Conservation (phyloP, 2,113 vertebrate genomes). For the Paramormyrops kingsleyae region DNA sequence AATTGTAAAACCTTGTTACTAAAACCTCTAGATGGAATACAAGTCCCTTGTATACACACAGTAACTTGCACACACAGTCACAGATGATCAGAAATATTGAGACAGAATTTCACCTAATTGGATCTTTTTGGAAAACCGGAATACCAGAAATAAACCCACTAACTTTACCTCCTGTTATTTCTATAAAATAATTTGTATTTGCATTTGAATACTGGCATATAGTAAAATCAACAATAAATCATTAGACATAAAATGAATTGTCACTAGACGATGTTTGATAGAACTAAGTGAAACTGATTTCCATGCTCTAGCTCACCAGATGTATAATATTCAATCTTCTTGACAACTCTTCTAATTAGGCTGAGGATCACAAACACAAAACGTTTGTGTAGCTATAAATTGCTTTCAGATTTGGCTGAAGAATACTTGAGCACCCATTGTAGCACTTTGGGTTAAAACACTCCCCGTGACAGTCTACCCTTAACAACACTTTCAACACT, state of each 20-base stretch:
- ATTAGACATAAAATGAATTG: neutral
- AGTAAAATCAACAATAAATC: neutral
- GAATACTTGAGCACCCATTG: slow-evolving; percentile 15
- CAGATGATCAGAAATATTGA: neutral
- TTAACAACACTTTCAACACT: slow-evolving; percentile 34
- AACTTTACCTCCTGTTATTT: neutral
- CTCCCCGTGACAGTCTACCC: slow-evolving; percentile 39
- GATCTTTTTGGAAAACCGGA: neutral
- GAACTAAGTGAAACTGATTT: neutral
- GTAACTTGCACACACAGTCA: neutral
- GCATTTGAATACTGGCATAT: neutral
- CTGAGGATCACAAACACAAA: slow-evolving; percentile 35
- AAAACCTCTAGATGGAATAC: neutral
- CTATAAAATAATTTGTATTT: neutral
- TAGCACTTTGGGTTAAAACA: slow-evolving; percentile 27
- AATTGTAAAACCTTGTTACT: neutral
- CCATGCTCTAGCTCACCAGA: slow-evolving; percentile 12
- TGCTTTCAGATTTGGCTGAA: slow-evolving; percentile 42
- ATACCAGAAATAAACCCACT: neutral
- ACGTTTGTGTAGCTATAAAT: slow-evolving; percentile 38
- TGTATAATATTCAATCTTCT: slow-evolving; percentile 36
- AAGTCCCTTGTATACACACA: neutral
- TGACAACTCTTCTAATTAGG: slow-evolving; percentile 43
- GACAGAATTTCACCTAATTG: neutral
- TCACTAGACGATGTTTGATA: neutral